Evolutionary conservation across 1,140 invertebrate genomes (phyloP), one percentile per base, ranked within the genome.

Genomic region (Apocrypta bakeri): DNA sequence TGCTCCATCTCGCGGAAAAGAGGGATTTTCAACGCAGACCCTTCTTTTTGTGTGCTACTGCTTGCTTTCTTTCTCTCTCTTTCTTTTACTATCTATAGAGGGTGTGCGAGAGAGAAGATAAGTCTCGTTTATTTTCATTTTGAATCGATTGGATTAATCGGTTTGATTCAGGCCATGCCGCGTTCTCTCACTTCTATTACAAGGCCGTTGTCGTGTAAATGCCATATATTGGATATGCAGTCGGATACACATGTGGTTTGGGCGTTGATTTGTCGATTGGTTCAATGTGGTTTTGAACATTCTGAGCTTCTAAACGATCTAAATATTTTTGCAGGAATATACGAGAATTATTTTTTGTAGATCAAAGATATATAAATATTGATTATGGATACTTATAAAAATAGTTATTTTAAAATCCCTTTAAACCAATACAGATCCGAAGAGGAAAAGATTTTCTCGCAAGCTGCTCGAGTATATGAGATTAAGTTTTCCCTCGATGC

Each of bases 11-110:
- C 66, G 27, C 48, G 48, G 48, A 42, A 56, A 40, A 71, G 48
- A 48, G 33, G 37, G 64, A 71, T 71, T 79, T 69, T 69, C 31
- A 25, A 12, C 48, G 48, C 14, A 29, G 31, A 48, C 21, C 24
- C 4, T 42, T 42, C 48, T 29, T 40, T 17, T 31, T 64, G 37
- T 24, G 81, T 17, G 64, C 63, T 64, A 75, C 61, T 84, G 74
- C 21, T 33, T 27, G n/a, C 42, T 56, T 24, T 61, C 42, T 56
- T 24, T 84, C 77, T 29, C 73, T 27, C 40, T 56, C 42, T 56
- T 24, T 29, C 42, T 29, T 24, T 82, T n/a, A 56, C 48, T 6
- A 78, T 82, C 79, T 83, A 84, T 87, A 77, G 37, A n/a, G 17
- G 21, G 48, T 0, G 17, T 17, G 48, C 3, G 48, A 3, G 48